Percentiles rank a stretch among this genome's conserved stretches.
These are phyloP conservation scores for Mus caroli DNA, from an alignment of 2,797 vertebrate genomes.

Conservation along the genomic window DNA sequence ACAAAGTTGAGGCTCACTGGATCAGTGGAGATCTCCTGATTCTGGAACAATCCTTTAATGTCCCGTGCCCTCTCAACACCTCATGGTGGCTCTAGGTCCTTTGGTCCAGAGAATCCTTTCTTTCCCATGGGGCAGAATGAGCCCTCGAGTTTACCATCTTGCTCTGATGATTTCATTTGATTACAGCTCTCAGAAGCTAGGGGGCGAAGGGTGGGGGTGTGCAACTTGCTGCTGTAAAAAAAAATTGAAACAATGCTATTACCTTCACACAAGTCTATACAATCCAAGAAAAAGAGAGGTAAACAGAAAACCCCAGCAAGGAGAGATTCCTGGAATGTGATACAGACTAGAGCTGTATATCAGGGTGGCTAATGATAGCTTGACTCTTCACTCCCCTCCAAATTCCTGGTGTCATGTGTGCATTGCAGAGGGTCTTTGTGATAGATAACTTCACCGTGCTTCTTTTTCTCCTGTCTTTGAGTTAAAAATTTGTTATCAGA, in stretches of 20 bases:
- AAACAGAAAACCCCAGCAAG: constrained; percentile 19
- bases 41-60: neutral
- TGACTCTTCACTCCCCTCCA: constrained; percentile 4
- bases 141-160: neutral
- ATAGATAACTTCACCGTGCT: neutral
- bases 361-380: constrained; percentile 25
- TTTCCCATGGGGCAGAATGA: neutral
- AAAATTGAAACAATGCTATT: constrained; percentile 3
- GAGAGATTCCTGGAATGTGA: neutral
- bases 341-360: neutral
- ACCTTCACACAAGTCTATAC: neutral
- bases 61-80: neutral
- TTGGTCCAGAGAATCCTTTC: neutral
- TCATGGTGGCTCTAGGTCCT: neutral
- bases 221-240: neutral
- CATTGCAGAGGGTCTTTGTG: neutral
- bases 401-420: constrained; percentile 41
- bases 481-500: constrained; percentile 4
- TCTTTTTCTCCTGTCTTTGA: constrained; percentile 47
- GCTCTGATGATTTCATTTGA: neutral
- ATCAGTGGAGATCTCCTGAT: neutral
- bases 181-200: neutral
- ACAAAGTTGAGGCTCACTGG: neutral
- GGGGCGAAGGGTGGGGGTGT: accelerated
- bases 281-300: neutral